Evolutionary conservation across 2,888 invertebrate genomes (phyloP), one percentile per base, ranked within the genome.

Genomic region (Hymenopus coronatus): DNA sequence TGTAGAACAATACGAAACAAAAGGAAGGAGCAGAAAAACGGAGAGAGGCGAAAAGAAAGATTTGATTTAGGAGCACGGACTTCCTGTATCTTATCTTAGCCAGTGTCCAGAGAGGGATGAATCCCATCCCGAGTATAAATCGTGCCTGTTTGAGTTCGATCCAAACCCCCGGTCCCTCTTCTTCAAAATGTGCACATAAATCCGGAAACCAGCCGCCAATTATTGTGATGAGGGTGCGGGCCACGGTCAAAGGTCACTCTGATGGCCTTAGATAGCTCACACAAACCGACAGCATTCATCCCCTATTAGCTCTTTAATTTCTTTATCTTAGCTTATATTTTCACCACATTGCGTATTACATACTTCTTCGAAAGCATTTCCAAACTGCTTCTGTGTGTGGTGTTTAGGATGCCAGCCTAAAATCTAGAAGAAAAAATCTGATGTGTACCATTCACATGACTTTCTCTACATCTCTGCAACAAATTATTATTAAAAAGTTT

Each of bases 61-160:
- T 87, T 87, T 87, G 87, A 87, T 87, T 87, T 87, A 87, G 81
- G 87, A n/a, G 87, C 82, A 30, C n/a, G n/a, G 87, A 81, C 87
- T 87, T 87, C 87, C 87, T 82, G 87, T 82, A 87, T 87, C 87
- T 87, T 87, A 87, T 87, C 87, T n/a, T 81, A 28, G n/a, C 82
- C 87, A 82, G 30, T 82, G 82, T 25, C 46, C 82, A 54, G 54
- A 54, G 54, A 87, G 86, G 86, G 86, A n/a, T 85, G 85, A 70
- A 70, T 70, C 54, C 54, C 54, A 70, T 8, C 54, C 81, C n/a
- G 87, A 30, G 82, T 87, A 87, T 87, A 87, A 87, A 87, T 87
- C 81, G 81, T 30, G 8, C 40, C 54, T 70, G 7, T 27, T 85
- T 81, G n/a, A 15, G 86, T 14, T 33, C 46, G 28, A 82, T 81